Conservation (phyloP, 1,140 invertebrate genomes). For the Eumeta japonica region DNA sequence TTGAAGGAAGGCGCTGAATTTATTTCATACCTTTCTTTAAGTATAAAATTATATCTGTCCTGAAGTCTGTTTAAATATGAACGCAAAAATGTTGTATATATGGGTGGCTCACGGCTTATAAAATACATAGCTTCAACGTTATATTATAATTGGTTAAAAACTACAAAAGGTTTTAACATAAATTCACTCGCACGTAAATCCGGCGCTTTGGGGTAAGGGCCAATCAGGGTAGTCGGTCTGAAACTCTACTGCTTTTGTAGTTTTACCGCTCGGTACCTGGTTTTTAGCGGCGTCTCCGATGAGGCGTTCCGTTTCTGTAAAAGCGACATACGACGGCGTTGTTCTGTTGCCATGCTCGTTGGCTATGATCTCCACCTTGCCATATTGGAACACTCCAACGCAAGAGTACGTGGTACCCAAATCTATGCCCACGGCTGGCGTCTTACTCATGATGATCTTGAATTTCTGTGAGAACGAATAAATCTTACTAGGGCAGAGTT, state of each 20-base stretch:
- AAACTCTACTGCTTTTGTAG: conserved; percentile 1
- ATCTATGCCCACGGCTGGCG: conserved; percentile 70
- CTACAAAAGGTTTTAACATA: neutral
- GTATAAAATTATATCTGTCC: too few relatives aligned
- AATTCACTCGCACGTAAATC: too few relatives aligned
- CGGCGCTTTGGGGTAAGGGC: too few relatives aligned
- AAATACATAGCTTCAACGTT: neutral
- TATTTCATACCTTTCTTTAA: too few relatives aligned
- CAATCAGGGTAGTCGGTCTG: conserved; percentile 2
- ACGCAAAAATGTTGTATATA: neutral
- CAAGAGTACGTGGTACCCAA: conserved; percentile 80
- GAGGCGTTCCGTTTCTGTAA: conserved; percentile 83
- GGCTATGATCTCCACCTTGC: conserved; percentile 88
- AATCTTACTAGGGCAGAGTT: neutral
- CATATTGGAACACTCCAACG: conserved; percentile 77
- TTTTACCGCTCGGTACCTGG: too few relatives aligned
- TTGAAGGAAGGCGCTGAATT: too few relatives aligned
- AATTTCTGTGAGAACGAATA: conserved; percentile 46
- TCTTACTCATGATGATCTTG: conserved; percentile 25
- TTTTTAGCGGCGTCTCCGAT: conserved; percentile 84
- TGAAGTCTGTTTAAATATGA: too few relatives aligned
- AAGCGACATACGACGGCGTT: conserved; percentile 88
- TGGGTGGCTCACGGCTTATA: neutral
- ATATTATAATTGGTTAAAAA: neutral
- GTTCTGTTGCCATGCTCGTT: conserved; percentile 91